A percentile compares a stretch with the other conserved stretches of the same genome.
These are phyloP conservation scores for Adelges cooleyi DNA, from an alignment of 1,140 invertebrate species.

Conservation along the genomic window DNA sequence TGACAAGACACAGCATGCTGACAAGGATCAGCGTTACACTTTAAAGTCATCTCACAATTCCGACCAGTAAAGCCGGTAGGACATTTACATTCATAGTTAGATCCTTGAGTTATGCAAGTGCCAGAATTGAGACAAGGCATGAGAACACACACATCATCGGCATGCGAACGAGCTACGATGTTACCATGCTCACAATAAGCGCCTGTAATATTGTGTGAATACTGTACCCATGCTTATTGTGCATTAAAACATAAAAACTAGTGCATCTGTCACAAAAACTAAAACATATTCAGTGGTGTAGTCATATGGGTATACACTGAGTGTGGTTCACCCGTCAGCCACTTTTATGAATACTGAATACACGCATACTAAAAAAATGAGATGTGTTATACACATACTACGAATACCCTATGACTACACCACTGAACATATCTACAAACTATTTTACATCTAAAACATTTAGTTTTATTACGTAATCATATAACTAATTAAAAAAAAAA, in stretches of 20 bases:
- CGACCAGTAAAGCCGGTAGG: constrained; percentile 59
- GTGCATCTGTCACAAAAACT: no score
- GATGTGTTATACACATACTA: no score
- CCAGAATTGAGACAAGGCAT: constrained; percentile 47
- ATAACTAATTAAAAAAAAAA: no score
- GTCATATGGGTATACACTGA: no score
- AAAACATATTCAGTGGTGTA: no score
- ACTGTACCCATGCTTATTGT: constrained; percentile 10
- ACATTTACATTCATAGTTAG: constrained; percentile 58
- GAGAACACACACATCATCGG: constrained; percentile 33
- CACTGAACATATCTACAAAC: no score
- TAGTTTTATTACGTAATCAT: no score
- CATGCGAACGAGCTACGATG: constrained; percentile 5
- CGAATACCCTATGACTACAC: no score
- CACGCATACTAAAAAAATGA: no score
- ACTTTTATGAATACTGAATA: no score
- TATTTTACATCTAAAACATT: no score
- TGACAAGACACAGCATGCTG: constrained; percentile 43
- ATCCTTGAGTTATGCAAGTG: constrained; percentile 38
- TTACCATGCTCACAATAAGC: constrained; percentile 24
- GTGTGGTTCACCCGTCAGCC: no score
- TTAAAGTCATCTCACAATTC: constrained; percentile 50
- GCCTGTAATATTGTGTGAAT: constrained; percentile 20
- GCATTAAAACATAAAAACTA: background rate
- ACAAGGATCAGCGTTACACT: constrained; percentile 46